Conservation (phyloP, 2,888 invertebrate genomes). For the Abrostola tripartita region DNA sequence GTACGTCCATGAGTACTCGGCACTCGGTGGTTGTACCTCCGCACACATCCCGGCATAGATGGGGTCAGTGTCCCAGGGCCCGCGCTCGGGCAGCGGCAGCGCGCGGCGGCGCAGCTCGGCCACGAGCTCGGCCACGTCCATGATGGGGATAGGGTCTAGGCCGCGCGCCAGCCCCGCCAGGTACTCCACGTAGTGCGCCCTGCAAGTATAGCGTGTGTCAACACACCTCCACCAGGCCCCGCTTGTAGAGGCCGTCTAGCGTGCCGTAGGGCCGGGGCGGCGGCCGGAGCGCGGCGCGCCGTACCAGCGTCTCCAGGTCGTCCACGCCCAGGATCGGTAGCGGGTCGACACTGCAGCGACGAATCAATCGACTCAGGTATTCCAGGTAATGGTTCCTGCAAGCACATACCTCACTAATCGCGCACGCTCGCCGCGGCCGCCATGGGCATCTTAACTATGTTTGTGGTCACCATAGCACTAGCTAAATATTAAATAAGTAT, state of each 20-base stretch:
- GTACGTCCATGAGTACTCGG: constrained; percentile 18
- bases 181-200: constrained; percentile 98
- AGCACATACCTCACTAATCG: constrained; percentile 74
- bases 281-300: constrained; percentile 91
- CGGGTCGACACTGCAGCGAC: constrained; percentile 92
- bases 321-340: constrained; percentile 92
- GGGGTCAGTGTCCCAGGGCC: constrained; percentile 94
- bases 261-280: constrained; percentile 94
- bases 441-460: neutral
- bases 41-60: constrained; percentile 95
- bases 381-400: constrained; percentile 96
- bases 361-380: constrained; percentile 94
- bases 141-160: constrained; percentile 96
- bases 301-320: constrained; percentile 94
- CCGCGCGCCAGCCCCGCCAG: constrained; percentile 95
- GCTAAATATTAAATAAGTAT: too few relatives aligned
- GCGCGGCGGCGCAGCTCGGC: constrained; percentile 96
- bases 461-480: too few relatives aligned
- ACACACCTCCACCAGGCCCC: constrained; percentile 90
- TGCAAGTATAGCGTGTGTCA: constrained; percentile 82
- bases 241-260: constrained; percentile 90
- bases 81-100: constrained; percentile 94
- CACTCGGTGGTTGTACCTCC: constrained; percentile 89
- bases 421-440: constrained; percentile 58
- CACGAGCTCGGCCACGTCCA: constrained; percentile 95